Base-by-base conservation (phyloP, 2,113 vertebrate genomes). In the Theristicus caerulescens region DNA sequence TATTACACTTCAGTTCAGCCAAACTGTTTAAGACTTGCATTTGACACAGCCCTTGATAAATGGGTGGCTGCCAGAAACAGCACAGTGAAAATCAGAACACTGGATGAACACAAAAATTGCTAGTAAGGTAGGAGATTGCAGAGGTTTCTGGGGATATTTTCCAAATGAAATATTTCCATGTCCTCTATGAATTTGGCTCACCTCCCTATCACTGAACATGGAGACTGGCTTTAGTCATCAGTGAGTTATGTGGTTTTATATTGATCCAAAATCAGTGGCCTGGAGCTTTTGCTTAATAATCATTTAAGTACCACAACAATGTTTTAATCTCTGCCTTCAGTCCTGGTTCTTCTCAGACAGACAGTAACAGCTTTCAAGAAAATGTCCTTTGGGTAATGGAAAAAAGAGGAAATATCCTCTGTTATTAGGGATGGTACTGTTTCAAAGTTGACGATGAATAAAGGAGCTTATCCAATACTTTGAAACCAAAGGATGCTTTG, bases 121-220 rank as follows among this genome's bases (percentile, higher is more conserved):
- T 62, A 38, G 27, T 49, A 80, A 87, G 32, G 55, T 44, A 78
- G 85, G 26, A 92, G 64, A 88, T 21, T 59, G 61, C 8, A 62
- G 69, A 78, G 44, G 19, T 66, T 94, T 92, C 69, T 93, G 72
- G 72, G 88, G 67, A 64, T 81, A 74, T 88, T 94, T 95, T 88
- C 58, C 55, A 80, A 91, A 92, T 73, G 36, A 96, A 95, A 66
- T 93, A 86, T 90, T 96, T 92, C 89, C 91, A 38, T 70, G 42
- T 88, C 69, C 55, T 92, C 38, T 71, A 9, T 74, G 86, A 94
- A 83, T 59, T 49, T 36, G 55, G 44, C 65, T 96, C 76, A 94
- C 42, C 55, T 85, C 24, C 32, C 47, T 64, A 7, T 69, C 0
- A 0, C 55, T 84, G 71, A 90, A 96, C 47, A 57, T 73, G 78